These are phyloP conservation scores for Littorina saxatilis DNA, from an alignment of 1,140 invertebrate genomes.

Conservation along the genomic window DNA sequence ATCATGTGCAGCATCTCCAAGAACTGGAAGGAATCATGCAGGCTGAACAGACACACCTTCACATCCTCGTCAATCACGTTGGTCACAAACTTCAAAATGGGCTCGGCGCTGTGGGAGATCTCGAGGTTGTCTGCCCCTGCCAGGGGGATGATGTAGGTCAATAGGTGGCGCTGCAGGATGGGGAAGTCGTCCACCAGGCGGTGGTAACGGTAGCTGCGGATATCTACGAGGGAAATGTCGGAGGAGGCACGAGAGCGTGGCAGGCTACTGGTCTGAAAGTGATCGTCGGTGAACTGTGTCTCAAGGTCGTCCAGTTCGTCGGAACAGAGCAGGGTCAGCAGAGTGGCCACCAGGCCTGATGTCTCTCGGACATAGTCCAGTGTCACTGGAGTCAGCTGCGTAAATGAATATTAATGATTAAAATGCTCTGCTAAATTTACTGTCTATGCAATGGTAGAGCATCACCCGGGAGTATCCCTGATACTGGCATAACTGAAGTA, in stretches of 20 bases:
- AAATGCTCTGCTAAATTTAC: slow-evolving; percentile 16
- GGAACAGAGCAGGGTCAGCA: slow-evolving; percentile 70
- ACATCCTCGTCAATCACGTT: slow-evolving; percentile 63
- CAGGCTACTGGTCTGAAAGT: slow-evolving; percentile 53
- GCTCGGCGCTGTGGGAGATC: slow-evolving; percentile 63
- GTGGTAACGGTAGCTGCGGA: slow-evolving; percentile 71
- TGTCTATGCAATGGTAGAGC: background rate
- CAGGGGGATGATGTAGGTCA: slow-evolving; percentile 68
- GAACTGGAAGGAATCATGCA: slow-evolving; percentile 63
- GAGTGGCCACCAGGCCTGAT: slow-evolving; percentile 67
- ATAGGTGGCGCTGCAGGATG: slow-evolving; percentile 64
- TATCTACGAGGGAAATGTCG: slow-evolving; percentile 70
- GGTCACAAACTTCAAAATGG: slow-evolving; percentile 70
- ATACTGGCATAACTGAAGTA: background rate
- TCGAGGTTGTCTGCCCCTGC: slow-evolving; percentile 66
- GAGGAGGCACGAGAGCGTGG: slow-evolving; percentile 54
- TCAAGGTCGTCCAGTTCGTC: slow-evolving; percentile 70
- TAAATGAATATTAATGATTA: too few relatives aligned
- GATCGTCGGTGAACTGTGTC: slow-evolving; percentile 59
- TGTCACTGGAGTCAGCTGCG: slow-evolving; percentile 63
- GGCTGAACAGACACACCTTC: slow-evolving; percentile 67
- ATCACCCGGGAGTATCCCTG: background rate
- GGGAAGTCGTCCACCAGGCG: slow-evolving; percentile 67
- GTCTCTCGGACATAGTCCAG: slow-evolving; percentile 71
- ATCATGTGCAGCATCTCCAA: slow-evolving; percentile 57